Base-by-base conservation (phyloP, 2,797 vertebrate species). In the Brachymystax lenok region DNA sequence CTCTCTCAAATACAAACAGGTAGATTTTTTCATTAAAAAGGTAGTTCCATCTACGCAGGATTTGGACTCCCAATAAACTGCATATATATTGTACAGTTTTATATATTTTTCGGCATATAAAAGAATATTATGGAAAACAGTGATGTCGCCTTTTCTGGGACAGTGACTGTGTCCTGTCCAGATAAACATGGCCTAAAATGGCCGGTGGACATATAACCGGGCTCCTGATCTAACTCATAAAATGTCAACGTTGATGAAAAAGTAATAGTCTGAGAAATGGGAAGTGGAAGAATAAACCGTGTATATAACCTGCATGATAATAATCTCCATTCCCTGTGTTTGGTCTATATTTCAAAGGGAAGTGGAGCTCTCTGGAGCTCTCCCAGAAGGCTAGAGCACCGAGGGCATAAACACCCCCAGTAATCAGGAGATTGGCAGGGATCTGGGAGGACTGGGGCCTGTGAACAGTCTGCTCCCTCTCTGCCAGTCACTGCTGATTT, bases 401-500 rank as follows among this genome's bases (percentile, higher is more conserved):
- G 28, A 30, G 2, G 17, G 30, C 67, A 19, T 10, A 19, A 35
- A 69, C 67, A 69, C 64, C 19, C 64, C 27, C 28, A 67, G 59
- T 24, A 63, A 63, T 63, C 59, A 63, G 21, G 59, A 3, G 59
- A 63, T 63, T 63, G 10, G 59, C 59, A 27, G 59, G 21, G 59
- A 63, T 63, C 21, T 63, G 8, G 59, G 59, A 63, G 24, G 59
- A 63, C 59, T 63, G 21, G 21, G 24, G 59, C 2, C 59, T 63
- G 59, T 10, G 24, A 63, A 21, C 59, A 63, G 21, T 27, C 59
- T 63, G 12, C 21, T 21, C 35, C 68, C 21, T 30, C 4, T 69
- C 68, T 69, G 35, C 24, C 68, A 40, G 17, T 21, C 19, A 24
- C 59, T 24, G 30, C 68, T 69, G 68, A 69, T 69, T 30, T 69